Evolutionary conservation across 1,140 invertebrate species (phyloP).

Genomic region (Dysdera silvatica): DNA sequence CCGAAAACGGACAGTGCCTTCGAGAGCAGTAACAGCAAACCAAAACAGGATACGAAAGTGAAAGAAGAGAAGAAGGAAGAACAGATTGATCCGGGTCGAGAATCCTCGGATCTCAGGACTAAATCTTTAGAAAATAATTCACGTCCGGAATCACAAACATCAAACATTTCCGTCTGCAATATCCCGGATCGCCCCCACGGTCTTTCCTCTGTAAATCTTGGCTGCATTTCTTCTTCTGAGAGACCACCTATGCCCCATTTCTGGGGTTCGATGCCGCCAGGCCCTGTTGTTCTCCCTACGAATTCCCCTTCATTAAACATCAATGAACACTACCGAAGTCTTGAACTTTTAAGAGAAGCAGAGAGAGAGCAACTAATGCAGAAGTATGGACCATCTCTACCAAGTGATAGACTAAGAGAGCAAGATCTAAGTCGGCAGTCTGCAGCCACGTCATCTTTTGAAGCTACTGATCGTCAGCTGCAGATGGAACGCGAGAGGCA

Average conservation of each 20-base stretch:
- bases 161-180: conserved; percentile 2
- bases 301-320: too few relatives aligned
- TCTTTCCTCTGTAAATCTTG: not conserved
- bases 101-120: not conserved
- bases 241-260: not conserved
- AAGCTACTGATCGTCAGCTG: conserved; percentile 9
- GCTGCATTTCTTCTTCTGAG: not conserved
- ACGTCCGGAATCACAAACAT: not conserved
- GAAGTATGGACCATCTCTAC: conserved; percentile 15
- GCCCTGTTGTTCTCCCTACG: not conserved
- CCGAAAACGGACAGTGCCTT: conserved; percentile 8
- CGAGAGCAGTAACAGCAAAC: not conserved
- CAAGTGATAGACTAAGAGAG: conserved; percentile 1
- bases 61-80: conserved; percentile 20
- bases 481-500: conserved; percentile 16
- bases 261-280: conserved; percentile 14
- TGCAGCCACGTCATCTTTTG: conserved; percentile 9
- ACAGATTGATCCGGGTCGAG: not conserved
- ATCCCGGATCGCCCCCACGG: conserved; percentile 1
- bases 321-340: conserved; percentile 9
- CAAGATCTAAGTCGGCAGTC: conserved; percentile 12
- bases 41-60: conserved; percentile 9
- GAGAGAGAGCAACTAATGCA: conserved; percentile 22
- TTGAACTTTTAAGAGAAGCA: conserved; percentile 11
- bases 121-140: conserved; percentile 1